These are phyloP conservation scores for Echiichthys vipera DNA, from an alignment of 2,797 vertebrate genomes.

Conservation along the genomic window DNA sequence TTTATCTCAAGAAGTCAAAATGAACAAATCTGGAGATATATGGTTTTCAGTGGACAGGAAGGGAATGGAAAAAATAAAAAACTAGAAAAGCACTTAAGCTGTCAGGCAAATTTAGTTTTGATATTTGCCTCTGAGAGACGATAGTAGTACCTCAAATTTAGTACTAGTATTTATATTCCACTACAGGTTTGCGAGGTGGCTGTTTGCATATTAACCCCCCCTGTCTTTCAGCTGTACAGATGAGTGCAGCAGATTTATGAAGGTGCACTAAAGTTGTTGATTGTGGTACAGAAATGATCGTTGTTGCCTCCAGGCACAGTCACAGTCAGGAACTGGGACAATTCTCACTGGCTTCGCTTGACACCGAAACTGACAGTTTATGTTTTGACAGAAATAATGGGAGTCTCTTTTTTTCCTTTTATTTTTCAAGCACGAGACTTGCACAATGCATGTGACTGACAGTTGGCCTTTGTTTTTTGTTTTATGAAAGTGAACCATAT, in stretches of 20 bases:
- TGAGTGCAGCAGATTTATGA: slow-evolving; percentile 2
- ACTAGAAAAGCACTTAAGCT: no score
- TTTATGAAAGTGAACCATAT: not conserved
- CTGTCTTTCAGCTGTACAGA: slow-evolving; percentile 26
- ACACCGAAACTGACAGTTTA: slow-evolving; percentile 79
- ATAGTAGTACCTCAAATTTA: no score
- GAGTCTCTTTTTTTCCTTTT: not conserved
- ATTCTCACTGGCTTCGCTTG: slow-evolving; percentile 48
- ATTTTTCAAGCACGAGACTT: not conserved
- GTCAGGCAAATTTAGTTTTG: no score
- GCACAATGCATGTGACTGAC: slow-evolving; percentile 17
- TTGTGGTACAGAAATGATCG: slow-evolving; percentile 64
- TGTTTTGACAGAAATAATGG: slow-evolving; percentile 55
- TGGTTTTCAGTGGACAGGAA: no score
- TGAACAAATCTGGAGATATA: no score
- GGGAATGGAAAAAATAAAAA: no score
- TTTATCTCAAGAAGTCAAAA: no score
- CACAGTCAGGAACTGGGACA: slow-evolving; percentile 46
- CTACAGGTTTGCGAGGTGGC: no score
- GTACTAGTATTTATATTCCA: no score
- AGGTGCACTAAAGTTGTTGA: slow-evolving; percentile 31
- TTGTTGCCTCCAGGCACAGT: slow-evolving; percentile 74
- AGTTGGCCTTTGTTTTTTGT: slow-evolving; percentile 21
- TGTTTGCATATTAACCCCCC: slow-evolving; percentile 27
- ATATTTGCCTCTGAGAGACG: no score